Conservation (phyloP, 2,113 vertebrate species). For the Actenoides lindsayi region DNA sequence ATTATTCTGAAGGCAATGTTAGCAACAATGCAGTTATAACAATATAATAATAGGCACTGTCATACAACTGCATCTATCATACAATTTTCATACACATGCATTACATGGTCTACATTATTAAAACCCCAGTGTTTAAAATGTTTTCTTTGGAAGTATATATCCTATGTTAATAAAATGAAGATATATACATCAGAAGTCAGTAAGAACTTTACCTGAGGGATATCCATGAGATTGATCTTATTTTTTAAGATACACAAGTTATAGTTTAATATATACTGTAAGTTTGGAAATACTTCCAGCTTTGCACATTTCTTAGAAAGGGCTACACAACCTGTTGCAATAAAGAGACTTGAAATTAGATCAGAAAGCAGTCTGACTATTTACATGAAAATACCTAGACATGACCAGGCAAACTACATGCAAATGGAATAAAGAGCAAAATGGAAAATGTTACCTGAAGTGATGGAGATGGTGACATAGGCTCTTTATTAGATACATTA, state of each 20-base stretch:
- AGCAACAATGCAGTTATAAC: not conserved
- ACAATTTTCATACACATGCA: not conserved
- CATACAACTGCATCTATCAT: not conserved
- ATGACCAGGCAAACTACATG: not conserved
- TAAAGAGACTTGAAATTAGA: not conserved
- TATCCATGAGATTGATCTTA: not conserved
- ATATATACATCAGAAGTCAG: not conserved
- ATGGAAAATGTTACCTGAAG: not conserved
- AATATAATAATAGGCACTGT: not conserved
- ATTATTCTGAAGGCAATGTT: not conserved
- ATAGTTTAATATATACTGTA: not conserved
- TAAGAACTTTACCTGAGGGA: not conserved
- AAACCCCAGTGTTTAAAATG: not conserved
- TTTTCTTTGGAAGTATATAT: not conserved
- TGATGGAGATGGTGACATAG: not conserved
- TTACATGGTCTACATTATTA: not conserved
- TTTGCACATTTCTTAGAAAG: slow-evolving; percentile 35
- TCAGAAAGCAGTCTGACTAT: slow-evolving; percentile 10
- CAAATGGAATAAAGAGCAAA: not conserved
- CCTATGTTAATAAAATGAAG: not conserved
- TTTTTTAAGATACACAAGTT: not conserved
- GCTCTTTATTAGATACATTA: not conserved
- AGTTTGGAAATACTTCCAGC: not conserved
- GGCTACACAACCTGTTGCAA: not conserved
- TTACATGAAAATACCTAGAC: slow-evolving; percentile 41